Evolutionary conservation across 2,888 invertebrate species (phyloP), one percentile per base, ranked within the genome.

Genomic region (Diplazon laetatorius): DNA sequence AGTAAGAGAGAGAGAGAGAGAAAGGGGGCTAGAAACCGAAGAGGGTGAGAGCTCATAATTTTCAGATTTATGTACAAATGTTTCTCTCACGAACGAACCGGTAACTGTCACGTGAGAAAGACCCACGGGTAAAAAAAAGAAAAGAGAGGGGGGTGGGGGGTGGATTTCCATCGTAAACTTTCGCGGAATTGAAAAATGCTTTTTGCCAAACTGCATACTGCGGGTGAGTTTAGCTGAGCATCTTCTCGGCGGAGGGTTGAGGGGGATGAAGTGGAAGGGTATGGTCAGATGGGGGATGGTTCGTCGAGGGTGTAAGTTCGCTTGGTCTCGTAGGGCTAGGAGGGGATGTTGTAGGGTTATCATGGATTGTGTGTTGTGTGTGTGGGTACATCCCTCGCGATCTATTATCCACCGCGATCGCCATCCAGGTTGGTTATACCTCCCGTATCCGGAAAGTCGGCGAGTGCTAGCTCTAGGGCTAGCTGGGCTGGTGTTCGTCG

Each of bases 1-100:
- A 4, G 42, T 4, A 4, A 4, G n/a, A 46, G 59, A 42, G 25
- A 22, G 22, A 60, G 10, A 39, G 22, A 74, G 59, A 59, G 20
- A 57, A 39, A 39, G 5, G 42, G 69, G 37, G 55, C 44, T 65
- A 66, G 48, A 69, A 39, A 48, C 44, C 68, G 69, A 72, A 22
- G 46, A 46, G 82, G 82, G 71, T 72, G 76, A 57, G 85, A 84
- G 76, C 86, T 89, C 88, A 88, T 90, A 90, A 90, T 90, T 90
- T 90, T 88, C 88, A 89, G 89, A 90, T 90, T 90, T 90, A 90
- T 90, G 89, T 89, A 89, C 89, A 89, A 89, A 88, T 88, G 88
- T 88, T 88, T 87, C 87, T 85, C 83, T 76, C 78, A 68, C 76
- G 71, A 76, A 80, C 81, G 83, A 80, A 74, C n/a, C 79, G 75